phyloP scores from a whole-genome alignment of 2,797 vertebrate genomes.

The Sebastes baramenuke region DNA sequence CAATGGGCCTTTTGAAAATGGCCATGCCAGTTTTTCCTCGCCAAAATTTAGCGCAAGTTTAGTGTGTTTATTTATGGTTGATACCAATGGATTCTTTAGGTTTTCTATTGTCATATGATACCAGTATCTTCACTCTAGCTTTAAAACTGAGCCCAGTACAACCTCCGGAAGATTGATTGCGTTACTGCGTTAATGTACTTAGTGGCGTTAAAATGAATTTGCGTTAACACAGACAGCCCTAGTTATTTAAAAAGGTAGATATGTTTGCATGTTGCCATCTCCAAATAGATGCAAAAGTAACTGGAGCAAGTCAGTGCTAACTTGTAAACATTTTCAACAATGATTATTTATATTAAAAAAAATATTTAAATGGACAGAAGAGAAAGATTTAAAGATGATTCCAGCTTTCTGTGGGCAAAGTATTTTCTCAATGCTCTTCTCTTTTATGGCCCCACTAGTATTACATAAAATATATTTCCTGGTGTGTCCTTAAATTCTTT shows the following conservation, averaged over 20 bases:
- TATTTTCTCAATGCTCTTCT: not conserved
- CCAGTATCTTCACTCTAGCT: too few species aligned
- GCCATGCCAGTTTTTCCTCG: too few species aligned
- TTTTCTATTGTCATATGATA: too few species aligned
- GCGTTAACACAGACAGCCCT: not conserved
- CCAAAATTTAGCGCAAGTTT: too few species aligned
- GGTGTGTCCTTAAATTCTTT: not conserved
- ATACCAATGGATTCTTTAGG: too few species aligned
- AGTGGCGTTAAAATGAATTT: not conserved
- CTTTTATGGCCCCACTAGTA: not conserved
- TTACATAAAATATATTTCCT: not conserved
- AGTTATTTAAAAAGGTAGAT: not conserved
- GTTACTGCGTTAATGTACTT: too few species aligned
- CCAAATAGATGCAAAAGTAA: not conserved
- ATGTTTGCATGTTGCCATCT: not conserved
- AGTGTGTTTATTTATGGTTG: too few species aligned
- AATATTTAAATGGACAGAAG: not conserved
- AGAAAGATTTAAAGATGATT: not conserved
- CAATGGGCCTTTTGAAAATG: too few species aligned
- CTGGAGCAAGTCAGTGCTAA: not conserved
- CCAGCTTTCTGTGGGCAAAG: not conserved
- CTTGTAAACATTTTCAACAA: not conserved
- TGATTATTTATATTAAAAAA: not conserved
- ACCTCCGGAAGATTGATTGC: too few species aligned
- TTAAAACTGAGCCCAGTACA: too few species aligned